phyloP scores from a whole-genome alignment of 1,140 invertebrate genomes.

The Cydia splendana region DNA sequence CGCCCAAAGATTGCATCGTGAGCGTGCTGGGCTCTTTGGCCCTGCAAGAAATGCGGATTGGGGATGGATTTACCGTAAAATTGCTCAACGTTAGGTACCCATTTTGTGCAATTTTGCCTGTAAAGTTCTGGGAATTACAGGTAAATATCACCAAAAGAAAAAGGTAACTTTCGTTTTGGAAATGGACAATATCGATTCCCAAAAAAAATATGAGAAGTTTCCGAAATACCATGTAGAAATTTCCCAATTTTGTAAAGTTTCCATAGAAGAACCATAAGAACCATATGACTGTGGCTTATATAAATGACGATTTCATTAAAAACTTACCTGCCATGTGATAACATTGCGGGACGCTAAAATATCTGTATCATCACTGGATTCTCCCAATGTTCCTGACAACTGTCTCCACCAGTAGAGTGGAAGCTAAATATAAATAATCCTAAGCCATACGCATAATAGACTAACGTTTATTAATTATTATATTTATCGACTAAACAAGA shows the following conservation, averaged over 20 bases:
- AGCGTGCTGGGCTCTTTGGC: background rate
- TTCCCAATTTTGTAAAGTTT: too few relatives aligned
- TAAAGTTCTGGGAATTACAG: too few relatives aligned
- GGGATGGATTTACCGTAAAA: background rate
- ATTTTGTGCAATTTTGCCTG: too few relatives aligned
- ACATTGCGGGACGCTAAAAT: background rate
- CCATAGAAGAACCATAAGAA: too few relatives aligned
- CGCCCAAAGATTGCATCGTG: background rate
- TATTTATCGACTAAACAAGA: background rate
- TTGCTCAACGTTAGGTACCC: background rate
- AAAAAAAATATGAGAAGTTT: too few relatives aligned
- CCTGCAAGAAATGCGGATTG: background rate
- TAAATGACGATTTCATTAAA: too few relatives aligned
- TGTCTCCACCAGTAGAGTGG: background rate
- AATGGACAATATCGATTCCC: too few relatives aligned
- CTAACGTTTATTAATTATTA: background rate
- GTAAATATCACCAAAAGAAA: too few relatives aligned
- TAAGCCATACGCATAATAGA: background rate
- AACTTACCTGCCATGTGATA: too few relatives aligned
- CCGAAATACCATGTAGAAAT: too few relatives aligned
- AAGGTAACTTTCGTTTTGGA: too few relatives aligned
- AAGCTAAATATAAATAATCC: background rate
- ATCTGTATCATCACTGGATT: background rate
- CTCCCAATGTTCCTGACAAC: background rate
- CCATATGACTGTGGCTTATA: too few relatives aligned